A percentile compares a stretch with the other conserved stretches of the same genome.
Evolutionary conservation across 1,140 invertebrate genomes (phyloP).

Genomic region (Zaprionus inermis): DNA sequence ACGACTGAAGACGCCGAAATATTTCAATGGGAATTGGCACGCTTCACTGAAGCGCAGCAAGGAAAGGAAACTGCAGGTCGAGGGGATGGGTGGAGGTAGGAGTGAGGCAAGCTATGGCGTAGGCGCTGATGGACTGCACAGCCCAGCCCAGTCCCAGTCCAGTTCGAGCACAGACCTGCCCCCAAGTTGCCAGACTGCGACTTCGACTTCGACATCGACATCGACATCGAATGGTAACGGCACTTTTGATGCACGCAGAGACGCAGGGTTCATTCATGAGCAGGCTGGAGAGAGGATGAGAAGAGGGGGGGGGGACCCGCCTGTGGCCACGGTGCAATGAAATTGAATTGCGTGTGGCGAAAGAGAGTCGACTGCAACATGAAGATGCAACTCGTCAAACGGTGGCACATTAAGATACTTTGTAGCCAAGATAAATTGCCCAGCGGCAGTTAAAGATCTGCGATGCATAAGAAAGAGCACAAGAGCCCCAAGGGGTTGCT

Average conservation of each 20-base stretch:
- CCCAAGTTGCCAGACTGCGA: slow-evolving; percentile 40
- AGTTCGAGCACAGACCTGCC: slow-evolving; percentile 16
- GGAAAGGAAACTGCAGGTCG: slow-evolving; percentile 24
- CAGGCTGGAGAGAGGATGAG: not conserved
- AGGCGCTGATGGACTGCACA: slow-evolving; percentile 74
- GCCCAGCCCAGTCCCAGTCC: slow-evolving; percentile 12
- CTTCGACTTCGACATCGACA: slow-evolving; percentile 34
- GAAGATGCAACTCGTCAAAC: slow-evolving; percentile 21
- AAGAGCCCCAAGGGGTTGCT: not conserved
- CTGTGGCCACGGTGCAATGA: slow-evolving; percentile 64
- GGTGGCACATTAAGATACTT: slow-evolving; percentile 49
- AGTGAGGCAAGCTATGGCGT: slow-evolving; percentile 29
- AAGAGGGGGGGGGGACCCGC: not conserved
- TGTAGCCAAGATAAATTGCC: slow-evolving; percentile 49
- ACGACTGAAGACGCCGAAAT: slow-evolving; percentile 69
- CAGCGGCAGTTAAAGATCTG: slow-evolving; percentile 21
- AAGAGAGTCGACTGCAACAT: slow-evolving; percentile 15
- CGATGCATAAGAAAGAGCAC: slow-evolving; percentile 1
- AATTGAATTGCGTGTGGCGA: slow-evolving; percentile 65
- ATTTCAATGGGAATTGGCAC: slow-evolving; percentile 80
- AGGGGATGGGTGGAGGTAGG: slow-evolving; percentile 11
- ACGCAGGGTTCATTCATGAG: slow-evolving; percentile 65
- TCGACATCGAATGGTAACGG: slow-evolving; percentile 54
- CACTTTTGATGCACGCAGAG: slow-evolving; percentile 58
- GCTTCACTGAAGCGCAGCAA: slow-evolving; percentile 71